Percentiles rank a stretch among this genome's conserved stretches.
These are phyloP conservation scores for Forbesichthys papilliferus DNA, from an alignment of 2,113 vertebrate genomes.

Conservation along the genomic window DNA sequence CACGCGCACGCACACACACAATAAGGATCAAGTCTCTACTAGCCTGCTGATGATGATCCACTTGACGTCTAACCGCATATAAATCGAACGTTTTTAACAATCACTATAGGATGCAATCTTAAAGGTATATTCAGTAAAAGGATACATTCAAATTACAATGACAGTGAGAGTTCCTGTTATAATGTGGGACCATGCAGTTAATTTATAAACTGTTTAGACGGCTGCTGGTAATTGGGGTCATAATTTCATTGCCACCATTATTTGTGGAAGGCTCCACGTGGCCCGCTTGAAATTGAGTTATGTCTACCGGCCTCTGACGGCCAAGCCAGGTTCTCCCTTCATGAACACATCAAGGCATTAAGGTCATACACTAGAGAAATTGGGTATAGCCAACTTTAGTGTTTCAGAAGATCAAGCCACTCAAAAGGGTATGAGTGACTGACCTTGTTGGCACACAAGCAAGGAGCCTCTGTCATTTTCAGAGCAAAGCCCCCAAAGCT, in stretches of 20 bases:
- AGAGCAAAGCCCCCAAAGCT: neutral
- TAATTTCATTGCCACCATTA: slow-evolving; percentile 32
- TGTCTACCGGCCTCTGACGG: slow-evolving; percentile 16
- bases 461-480: neutral
- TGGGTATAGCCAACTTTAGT: neutral
- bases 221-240: slow-evolving; percentile 19
- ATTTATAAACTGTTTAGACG: slow-evolving; percentile 20
- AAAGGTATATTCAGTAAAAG: neutral
- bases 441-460: neutral
- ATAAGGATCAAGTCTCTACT: too few relatives aligned
- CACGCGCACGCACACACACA: too few relatives aligned
- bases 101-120: neutral
- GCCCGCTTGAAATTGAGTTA: slow-evolving; percentile 36
- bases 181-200: neutral
- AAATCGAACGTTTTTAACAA: too few relatives aligned
- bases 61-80: too few relatives aligned
- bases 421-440: neutral
- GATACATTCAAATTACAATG: neutral
- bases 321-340: slow-evolving; percentile 5
- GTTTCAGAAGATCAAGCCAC: neutral
- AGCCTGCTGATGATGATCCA: too few relatives aligned
- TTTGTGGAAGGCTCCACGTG: slow-evolving; percentile 27
- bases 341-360: slow-evolving; percentile 34
- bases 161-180: slow-evolving; percentile 4
- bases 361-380: slow-evolving; percentile 22